Evolutionary conservation across 2,888 invertebrate species (phyloP).

Genomic region (Bhutanitis thaidina): DNA sequence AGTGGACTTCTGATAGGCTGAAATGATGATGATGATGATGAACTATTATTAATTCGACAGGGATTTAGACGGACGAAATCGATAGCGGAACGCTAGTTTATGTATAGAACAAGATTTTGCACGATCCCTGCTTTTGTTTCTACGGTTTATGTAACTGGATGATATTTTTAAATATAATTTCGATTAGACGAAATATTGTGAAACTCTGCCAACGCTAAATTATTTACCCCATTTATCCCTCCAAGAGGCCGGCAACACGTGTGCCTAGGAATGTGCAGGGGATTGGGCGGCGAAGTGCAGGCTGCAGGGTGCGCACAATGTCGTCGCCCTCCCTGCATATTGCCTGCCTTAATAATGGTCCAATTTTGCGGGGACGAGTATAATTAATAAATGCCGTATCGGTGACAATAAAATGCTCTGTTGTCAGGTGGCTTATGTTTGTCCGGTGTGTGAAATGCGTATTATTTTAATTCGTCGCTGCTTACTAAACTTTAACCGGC

Average conservation of each 20-base stretch:
- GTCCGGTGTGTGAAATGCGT: background rate
- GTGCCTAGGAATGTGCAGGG: slow-evolving; percentile 56
- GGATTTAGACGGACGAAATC: too few relatives aligned
- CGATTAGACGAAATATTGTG: slow-evolving; percentile 4
- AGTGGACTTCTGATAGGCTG: too few relatives aligned
- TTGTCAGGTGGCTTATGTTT: slow-evolving; percentile 30
- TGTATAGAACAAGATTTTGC: too few relatives aligned
- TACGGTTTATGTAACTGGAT: too few relatives aligned
- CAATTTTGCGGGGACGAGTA: slow-evolving; percentile 42
- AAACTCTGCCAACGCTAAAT: slow-evolving; percentile 28
- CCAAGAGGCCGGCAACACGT: slow-evolving; percentile 49
- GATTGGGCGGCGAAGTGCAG: slow-evolving; percentile 29
- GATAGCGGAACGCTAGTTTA: too few relatives aligned
- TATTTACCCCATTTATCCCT: slow-evolving; percentile 34
- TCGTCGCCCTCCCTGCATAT: slow-evolving; percentile 37
- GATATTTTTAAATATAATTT: too few relatives aligned
- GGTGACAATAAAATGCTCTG: slow-evolving; percentile 30
- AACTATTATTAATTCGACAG: too few relatives aligned
- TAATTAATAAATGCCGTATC: slow-evolving; percentile 37
- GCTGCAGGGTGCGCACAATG: slow-evolving; percentile 47
- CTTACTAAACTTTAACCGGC: background rate
- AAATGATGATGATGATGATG: too few relatives aligned
- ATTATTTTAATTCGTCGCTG: slow-evolving; percentile 1
- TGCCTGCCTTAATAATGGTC: slow-evolving; percentile 49
- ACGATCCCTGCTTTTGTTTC: too few relatives aligned